Evolutionary conservation across 2,113 vertebrate species (phyloP), one percentile per base, ranked within the genome.

Genomic region (Serilophus lunatus): DNA sequence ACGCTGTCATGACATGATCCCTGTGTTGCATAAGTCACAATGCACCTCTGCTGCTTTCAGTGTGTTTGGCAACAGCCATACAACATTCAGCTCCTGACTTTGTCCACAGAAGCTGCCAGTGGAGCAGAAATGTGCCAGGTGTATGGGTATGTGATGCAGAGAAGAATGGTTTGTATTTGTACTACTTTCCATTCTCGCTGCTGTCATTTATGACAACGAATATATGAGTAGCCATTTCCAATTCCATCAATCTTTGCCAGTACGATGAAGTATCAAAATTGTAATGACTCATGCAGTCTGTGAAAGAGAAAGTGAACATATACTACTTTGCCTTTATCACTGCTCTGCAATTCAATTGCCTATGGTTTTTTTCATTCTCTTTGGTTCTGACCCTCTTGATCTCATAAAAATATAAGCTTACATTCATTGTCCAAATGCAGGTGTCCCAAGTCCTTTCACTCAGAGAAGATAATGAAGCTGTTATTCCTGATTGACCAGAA

Each of bases 271-370:
- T 88, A 93, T 96, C 86, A 95, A 93, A 94, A 96, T n/a, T 76
- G 31, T 85, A 95, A 93, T 93, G 84, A 90, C 47, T 95, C 89
- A 61, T 85, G 54, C 65, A 86, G 84, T 61, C 78, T 68, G 44
- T 35, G 61, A 92, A 92, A 94, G 92, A 95, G 94, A 96, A 86
- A 68, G 68, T 60, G 56, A 90, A 63, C 64, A 66, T 66, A 74
- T 24, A 86, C 74, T 70, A 57, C 84, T 87, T 86, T 72, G 79
- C 79, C 84, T 92, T 95, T 96, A 96, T 96, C 91, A 44, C 22
- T 85, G 22, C 45, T 93, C 83, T 85, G 40, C 94, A 95, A 95
- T 96, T 96, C 74, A 64, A 70, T 96, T 95, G 61, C 9, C 38
- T 25, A 4, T 19, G 33, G 0, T 5, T 86, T 79, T 90, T 95